Percentiles rank a stretch among this genome's conserved stretches.
Evolutionary conservation across 53 echinoderm and acorn worm species (phyloP).

Genomic region (Holothuria leucospilota): DNA sequence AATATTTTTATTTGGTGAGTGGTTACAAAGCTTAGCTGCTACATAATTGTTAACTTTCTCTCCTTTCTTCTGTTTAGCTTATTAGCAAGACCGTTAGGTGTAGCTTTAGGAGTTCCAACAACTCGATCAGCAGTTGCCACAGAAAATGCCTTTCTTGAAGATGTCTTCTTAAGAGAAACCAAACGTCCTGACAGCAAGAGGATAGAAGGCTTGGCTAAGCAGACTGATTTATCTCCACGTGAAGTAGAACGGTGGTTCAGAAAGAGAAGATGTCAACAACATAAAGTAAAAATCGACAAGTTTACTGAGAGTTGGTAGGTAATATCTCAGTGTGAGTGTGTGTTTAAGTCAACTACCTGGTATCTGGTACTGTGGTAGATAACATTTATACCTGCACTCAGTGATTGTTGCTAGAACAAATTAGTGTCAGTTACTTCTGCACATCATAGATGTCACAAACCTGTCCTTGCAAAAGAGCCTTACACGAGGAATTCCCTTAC

Average conservation of each 20-base stretch:
- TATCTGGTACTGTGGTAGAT: too few species aligned
- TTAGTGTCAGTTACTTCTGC: too few species aligned
- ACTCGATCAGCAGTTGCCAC: constrained; percentile 59
- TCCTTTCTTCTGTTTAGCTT: constrained; percentile 41
- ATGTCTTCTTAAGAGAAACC: constrained; percentile 76
- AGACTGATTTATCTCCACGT: constrained; percentile 82
- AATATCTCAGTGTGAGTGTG: not conserved
- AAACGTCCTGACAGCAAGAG: constrained; percentile 71
- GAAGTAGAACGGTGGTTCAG: constrained; percentile 90
- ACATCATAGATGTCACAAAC: too few species aligned
- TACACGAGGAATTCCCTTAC: too few species aligned
- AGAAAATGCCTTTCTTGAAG: constrained; percentile 85
- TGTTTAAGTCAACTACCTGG: too few species aligned
- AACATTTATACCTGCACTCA: too few species aligned
- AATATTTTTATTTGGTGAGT: too few species aligned
- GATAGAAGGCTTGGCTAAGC: constrained; percentile 84
- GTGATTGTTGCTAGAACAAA: too few species aligned
- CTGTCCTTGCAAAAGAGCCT: too few species aligned
- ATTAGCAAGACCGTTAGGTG: constrained; percentile 81
- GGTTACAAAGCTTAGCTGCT: too few species aligned
- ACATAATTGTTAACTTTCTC: too few species aligned
- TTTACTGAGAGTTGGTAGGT: constrained; percentile 88
- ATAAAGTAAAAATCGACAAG: constrained; percentile 77
- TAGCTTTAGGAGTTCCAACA: constrained; percentile 64
- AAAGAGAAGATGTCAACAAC: constrained; percentile 76